Evolutionary conservation across 2,888 invertebrate genomes (phyloP).

Genomic region (Leptothorax acervorum): DNA sequence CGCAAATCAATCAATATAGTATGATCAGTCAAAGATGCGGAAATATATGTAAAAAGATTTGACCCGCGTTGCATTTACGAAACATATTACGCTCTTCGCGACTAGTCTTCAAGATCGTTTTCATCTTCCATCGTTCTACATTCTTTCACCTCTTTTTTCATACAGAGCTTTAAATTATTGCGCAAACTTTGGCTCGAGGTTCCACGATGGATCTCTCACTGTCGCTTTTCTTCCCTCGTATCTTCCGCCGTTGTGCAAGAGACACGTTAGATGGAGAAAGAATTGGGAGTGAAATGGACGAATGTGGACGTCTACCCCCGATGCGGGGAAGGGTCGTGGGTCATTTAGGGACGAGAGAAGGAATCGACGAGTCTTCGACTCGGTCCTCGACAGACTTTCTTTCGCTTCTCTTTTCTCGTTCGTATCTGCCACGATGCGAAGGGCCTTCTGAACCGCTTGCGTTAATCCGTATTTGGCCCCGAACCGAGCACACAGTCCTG

Average conservation of each 20-base stretch:
- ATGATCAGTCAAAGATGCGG: not conserved
- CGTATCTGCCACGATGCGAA: conserved; percentile 16
- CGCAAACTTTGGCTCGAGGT: conserved; percentile 13
- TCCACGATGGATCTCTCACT: conserved; percentile 18
- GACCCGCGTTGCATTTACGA: not conserved
- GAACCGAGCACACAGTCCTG: not conserved
- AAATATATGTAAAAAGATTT: not conserved
- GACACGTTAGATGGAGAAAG: conserved; percentile 22
- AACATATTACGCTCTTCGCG: not conserved
- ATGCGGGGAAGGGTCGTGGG: conserved; percentile 47
- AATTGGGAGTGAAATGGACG: conserved; percentile 33
- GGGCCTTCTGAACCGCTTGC: conserved; percentile 34
- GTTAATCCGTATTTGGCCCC: conserved; percentile 7
- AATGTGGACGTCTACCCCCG: not conserved
- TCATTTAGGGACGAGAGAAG: conserved; percentile 60
- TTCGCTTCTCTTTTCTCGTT: conserved; percentile 62
- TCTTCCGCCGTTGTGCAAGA: not conserved
- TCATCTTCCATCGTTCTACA: not conserved
- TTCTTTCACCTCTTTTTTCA: not conserved
- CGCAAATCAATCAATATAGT: not conserved
- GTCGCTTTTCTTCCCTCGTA: conserved; percentile 26
- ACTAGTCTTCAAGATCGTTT: not conserved
- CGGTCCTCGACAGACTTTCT: conserved; percentile 42
- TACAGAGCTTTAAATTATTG: not conserved
- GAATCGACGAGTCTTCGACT: conserved; percentile 46